Base-by-base conservation (phyloP, 2,888 invertebrate species). In the Meiosimyza decipiens region DNA sequence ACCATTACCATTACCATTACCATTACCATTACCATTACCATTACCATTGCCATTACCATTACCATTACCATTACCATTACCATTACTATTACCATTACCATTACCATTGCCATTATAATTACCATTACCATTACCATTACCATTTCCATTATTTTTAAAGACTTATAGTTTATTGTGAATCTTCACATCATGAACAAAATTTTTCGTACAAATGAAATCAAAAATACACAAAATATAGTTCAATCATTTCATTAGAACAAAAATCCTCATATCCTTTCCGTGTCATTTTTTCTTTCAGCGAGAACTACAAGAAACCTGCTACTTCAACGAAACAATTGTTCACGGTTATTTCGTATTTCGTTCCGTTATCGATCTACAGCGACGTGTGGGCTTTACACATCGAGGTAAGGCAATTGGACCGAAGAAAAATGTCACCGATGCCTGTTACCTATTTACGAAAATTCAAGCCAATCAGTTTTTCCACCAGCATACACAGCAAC, bases 291-390 rank as follows among this genome's bases (percentile, higher is more conserved):
- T 69, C 47, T 72, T 76, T 74, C 80, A 86, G 86, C 84, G 82
- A 84, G 85, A 85, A 81, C 81, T 83, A 79, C 82, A 83, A 81
- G 83, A 82, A 80, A 84, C 86, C 83, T 86, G 86, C 85, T 86
- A 86, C 80, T 86, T 86, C 85, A 86, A 84, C 83, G 86, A 86
- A 80, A 82, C 84, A 76, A 85, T 86, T 79, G 83, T 83, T 74
- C 84, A 84, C 82, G 86, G 86, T 84, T 86, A 86, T 84, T 85
- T 83, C 83, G 85, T 85, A 79, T 86, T 83, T 82, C 82, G 83
- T 75, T 86, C 86, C 77, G 82, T 84, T 77, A 81, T 86, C 83
- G 84, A 86, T 82, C 80, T 81, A 77, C 81, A 82, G 80, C 86
- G 85, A 78, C 85, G 85, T 76, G 83, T 86, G 80, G 86, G 86